Evolutionary conservation across 1,140 invertebrate genomes (phyloP).

Genomic region (Drosophila watanabei): DNA sequence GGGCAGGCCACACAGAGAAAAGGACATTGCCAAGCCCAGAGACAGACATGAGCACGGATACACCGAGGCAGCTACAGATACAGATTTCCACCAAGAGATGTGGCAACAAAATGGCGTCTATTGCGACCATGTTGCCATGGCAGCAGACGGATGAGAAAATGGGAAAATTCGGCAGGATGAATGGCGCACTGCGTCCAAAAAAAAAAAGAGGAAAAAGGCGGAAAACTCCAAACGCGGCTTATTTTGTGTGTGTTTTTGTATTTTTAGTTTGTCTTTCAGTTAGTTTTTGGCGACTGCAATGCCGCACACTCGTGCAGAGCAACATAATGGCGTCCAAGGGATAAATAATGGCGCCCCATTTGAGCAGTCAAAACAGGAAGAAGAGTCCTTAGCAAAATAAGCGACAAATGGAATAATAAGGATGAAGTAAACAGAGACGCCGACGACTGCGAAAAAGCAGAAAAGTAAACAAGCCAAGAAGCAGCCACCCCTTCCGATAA

Average conservation of each 20-base stretch:
- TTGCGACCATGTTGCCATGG: conserved; percentile 52
- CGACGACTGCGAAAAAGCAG: conserved; percentile 45
- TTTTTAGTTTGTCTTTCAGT: conserved; percentile 48
- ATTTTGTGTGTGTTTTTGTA: conserved; percentile 42
- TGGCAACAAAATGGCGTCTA: conserved; percentile 55
- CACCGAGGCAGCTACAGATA: conserved; percentile 32
- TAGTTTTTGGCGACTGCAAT: conserved; percentile 50
- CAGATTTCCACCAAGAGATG: conserved; percentile 45
- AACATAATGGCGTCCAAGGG: conserved; percentile 50
- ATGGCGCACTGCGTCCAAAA: conserved; percentile 51
- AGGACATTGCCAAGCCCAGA: conserved; percentile 18
- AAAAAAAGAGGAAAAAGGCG: neutral
- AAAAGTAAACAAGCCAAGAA: conserved; percentile 44
- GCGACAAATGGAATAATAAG: conserved; percentile 57
- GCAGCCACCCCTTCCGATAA: conserved; percentile 26
- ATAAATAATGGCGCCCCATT: conserved; percentile 51
- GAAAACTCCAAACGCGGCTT: conserved; percentile 23
- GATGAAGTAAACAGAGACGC: conserved; percentile 49
- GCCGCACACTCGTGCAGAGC: conserved; percentile 28
- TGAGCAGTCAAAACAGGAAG: conserved; percentile 56
- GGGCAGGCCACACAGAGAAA: conserved; percentile 22
- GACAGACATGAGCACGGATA: conserved; percentile 3
- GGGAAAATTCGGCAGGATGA: conserved; percentile 33
- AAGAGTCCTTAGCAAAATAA: conserved; percentile 44
- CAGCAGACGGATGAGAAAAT: conserved; percentile 44